Base-by-base conservation (phyloP, 2,888 invertebrate species). In the Sminthurinus aureus region DNA sequence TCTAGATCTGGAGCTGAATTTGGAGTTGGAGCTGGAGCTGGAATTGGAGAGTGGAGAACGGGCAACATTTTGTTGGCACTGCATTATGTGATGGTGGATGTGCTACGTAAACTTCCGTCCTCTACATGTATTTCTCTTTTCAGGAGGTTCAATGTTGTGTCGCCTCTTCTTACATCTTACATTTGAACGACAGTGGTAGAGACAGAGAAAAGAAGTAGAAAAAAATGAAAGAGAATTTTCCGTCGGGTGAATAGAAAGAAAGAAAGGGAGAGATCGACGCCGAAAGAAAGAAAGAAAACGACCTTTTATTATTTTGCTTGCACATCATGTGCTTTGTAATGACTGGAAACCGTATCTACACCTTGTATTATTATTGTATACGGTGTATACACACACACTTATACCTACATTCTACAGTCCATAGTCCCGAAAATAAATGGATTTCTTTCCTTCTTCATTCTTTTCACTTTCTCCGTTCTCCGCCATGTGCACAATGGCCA, bases 1-100 rank as follows among this genome's bases (percentile, higher is more conserved):
- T n/a, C n/a, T n/a, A n/a, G 18, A 15, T 1, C 66, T 66, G 66
- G 3, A 66, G 3, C 66, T 66, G 69, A 0, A 69, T 26, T n/a
- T 58, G 13, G 15, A 58, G 75, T 3, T 8, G 8, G 18, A 15
- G 15, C 66, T 66, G 66, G 3, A 66, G 3, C 66, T 66, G 69
- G 13, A 69, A 73, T n/a, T 58, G 13, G 15, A 58, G 75, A 20
- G 3, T 20, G 15, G 51, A 75, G 26, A 75, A 20, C 51, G 75
- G 75, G 75, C 51, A 76, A 58, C 76, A 76, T 58, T 76, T 58
- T 76, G 22, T 20, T 76, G 20, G 13, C 76, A 76, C 76, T 76
- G 22, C 76, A 76, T 76, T 76, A 51, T 38, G 38, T 38, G 1
- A 38, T 38, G 1, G 38, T 38, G 38, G 38, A 38, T 38, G 38